These are phyloP conservation scores for Sitta carolinensis DNA, from an alignment of 2,797 vertebrate species.

Conservation along the genomic window DNA sequence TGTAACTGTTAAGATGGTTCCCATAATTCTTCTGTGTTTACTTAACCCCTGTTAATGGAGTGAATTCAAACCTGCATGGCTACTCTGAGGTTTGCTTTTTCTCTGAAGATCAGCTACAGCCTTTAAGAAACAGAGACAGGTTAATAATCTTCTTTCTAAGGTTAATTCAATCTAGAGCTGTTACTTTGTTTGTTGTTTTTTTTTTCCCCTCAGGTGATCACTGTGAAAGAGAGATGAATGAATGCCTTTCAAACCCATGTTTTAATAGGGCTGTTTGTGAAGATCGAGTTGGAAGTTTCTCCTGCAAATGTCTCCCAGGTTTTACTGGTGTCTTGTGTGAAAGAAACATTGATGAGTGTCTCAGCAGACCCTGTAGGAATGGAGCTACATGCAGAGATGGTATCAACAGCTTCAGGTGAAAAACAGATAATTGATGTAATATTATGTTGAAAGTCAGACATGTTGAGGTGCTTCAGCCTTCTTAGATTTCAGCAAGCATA, in stretches of 20 bases:
- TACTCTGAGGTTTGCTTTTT: not conserved
- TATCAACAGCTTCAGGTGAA: constrained; percentile 88
- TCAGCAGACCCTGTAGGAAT: constrained; percentile 90
- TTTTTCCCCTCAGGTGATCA: constrained; percentile 75
- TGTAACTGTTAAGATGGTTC: not conserved
- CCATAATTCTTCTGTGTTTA: not conserved
- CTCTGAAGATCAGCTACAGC: not conserved
- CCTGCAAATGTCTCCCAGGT: constrained; percentile 86
- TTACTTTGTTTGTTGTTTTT: not conserved
- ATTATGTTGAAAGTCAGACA: not conserved
- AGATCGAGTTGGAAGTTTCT: constrained; percentile 85
- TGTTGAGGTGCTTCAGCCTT: not conserved
- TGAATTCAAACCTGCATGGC: not conserved
- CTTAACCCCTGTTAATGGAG: not conserved
- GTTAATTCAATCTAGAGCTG: not conserved
- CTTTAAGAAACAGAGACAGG: not conserved
- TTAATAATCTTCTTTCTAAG: not conserved
- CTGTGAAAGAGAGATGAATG: constrained; percentile 91
- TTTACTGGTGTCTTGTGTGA: constrained; percentile 89
- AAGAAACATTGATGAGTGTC: constrained; percentile 89
- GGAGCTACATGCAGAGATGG: constrained; percentile 89
- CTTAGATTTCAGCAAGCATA: not conserved
- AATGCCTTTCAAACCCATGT: constrained; percentile 91
- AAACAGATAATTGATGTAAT: not conserved
- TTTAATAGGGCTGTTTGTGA: constrained; percentile 87